Evolutionary conservation across 2,888 invertebrate species (phyloP), one percentile per base, ranked within the genome.

Genomic region (Drosophila suboccidentalis): DNA sequence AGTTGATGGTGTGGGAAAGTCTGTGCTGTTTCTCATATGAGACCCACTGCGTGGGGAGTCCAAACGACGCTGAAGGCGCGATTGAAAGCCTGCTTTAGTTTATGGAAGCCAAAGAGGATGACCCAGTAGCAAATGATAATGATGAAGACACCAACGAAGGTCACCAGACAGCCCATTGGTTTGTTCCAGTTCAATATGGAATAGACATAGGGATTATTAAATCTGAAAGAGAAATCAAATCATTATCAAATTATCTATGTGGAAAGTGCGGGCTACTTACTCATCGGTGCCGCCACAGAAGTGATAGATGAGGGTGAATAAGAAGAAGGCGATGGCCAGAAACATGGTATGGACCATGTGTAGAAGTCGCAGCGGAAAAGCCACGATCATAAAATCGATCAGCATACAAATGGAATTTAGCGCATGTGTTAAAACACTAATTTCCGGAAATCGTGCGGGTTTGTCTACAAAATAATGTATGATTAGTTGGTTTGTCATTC

Each of bases 391-490:
- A 62, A 97, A 92, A 92, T 97, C 97, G 5, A 95, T 80, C 39
- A 96, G 83, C 95, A 97, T 96, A 71, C 96, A 92, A 3, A 96
- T 77, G 0, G 96, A 95, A 93, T 97, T 97, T 64, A 95, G 94
- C 8, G 95, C 95, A 90, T 97, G 97, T 3, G 96, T 94, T 61
- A 96, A 92, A 32, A 96, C 91, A 91, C 97, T 97, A 46, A 96
- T 92, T 0, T 94, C 93, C 89, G 96, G 95, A 47, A 96, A 91
- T 46, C 93, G 93, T 46, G 93, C 92, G 75, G 95, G 95, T 53
- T 94, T 94, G 83, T 93, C 95, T 95, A 91, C 4, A 63, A 63
- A 34, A 46, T 49, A 60, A 44, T 50, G n/a, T 39, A 49, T 51
- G 59, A 59, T 58, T 53, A 65, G 34, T 43, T 53, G 11, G 26